These are phyloP conservation scores for Apteryx owenii DNA, from an alignment of 2,113 vertebrate genomes.

Conservation along the genomic window DNA sequence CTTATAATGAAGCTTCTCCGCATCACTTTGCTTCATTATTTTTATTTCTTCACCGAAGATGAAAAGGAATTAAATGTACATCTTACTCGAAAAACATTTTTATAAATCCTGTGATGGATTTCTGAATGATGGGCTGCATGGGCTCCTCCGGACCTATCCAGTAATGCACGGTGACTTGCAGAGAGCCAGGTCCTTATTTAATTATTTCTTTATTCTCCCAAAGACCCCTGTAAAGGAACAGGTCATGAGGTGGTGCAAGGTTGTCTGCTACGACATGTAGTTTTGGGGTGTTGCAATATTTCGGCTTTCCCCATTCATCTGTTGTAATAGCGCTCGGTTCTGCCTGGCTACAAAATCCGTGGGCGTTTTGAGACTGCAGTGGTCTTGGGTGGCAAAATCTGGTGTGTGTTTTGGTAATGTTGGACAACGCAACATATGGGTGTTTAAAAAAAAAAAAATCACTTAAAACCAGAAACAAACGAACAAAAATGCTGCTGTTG, in stretches of 20 bases:
- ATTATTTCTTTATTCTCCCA: not conserved
- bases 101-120: not conserved
- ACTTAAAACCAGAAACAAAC: not conserved
- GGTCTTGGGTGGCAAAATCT: not conserved
- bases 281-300: not conserved
- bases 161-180: accelerated
- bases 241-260: not conserved
- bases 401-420: accelerated
- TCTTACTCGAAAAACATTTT: not conserved
- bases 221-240: not conserved
- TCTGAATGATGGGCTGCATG: not conserved
- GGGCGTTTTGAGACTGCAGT: not conserved
- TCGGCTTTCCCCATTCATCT: not conserved
- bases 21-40: not conserved
- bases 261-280: not conserved
- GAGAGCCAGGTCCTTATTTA: not conserved
- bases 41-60: not conserved
- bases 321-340: accelerated
- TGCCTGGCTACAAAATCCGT: not conserved
- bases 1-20: not conserved
- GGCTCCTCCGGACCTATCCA: not conserved
- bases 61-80: not conserved
- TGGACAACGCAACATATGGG: not conserved
- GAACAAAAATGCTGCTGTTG: not conserved
- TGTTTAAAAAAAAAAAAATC: not conserved